Percentiles rank a stretch among this genome's conserved stretches.
Conservation (phyloP, 2,888 invertebrate genomes). For the Lasioglossum lativentre region DNA sequence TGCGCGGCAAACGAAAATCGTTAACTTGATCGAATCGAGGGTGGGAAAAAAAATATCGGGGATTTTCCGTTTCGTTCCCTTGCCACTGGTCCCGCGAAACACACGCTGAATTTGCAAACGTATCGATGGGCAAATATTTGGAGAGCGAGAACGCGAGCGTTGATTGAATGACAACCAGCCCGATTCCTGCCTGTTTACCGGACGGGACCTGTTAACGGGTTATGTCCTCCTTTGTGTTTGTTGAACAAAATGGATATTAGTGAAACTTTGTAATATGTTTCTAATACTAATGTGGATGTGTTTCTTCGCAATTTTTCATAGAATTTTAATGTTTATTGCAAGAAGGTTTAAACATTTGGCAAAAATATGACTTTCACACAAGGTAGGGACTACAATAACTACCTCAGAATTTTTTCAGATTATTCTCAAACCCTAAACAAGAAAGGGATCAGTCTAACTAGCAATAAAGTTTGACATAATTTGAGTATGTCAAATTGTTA, state of each 20-base stretch:
- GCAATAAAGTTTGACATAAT: not conserved
- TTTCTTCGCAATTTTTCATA: no score
- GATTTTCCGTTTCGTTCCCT: not conserved
- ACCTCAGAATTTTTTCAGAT: no score
- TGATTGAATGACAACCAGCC: not conserved
- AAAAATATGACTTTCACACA: no score
- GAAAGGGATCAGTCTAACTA: no score
- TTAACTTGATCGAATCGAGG: not conserved
- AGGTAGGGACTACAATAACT: no score
- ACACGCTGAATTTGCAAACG: not conserved
- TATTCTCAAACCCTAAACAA: no score
- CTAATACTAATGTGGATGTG: no score
- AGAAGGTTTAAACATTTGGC: no score
- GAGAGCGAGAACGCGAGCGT: not conserved
- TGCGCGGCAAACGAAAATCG: conserved; percentile 8
- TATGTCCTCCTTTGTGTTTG: no score
- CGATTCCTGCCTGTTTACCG: not conserved
- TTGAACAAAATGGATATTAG: no score
- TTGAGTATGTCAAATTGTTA: not conserved
- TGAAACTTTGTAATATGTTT: no score
- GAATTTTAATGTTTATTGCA: no score
- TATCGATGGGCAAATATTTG: not conserved
- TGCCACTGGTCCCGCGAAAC: not conserved
- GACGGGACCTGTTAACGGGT: not conserved
- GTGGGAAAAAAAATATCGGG: not conserved